phyloP scores from a whole-genome alignment of 2,888 invertebrate genomes.

The Dusona sp. region DNA sequence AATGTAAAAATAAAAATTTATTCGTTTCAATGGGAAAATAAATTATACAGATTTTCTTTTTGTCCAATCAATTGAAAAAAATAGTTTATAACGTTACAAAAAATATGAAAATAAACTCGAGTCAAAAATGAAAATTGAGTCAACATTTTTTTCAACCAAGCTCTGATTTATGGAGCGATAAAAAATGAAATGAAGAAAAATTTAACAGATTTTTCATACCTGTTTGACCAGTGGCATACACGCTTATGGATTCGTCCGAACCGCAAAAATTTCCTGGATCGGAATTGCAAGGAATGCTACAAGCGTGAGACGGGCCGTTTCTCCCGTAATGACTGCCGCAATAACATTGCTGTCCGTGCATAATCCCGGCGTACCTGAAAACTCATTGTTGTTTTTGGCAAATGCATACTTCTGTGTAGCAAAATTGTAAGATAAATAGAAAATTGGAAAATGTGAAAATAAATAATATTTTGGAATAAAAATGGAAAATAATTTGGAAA shows the following conservation, averaged over 20 bases:
- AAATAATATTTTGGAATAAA: neutral
- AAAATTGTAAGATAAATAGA: neutral
- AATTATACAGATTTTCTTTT: too few species aligned
- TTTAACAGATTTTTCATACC: constrained; percentile 74
- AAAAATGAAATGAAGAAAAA: neutral
- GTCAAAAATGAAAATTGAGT: neutral
- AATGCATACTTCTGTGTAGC: neutral
- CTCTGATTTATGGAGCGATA: neutral
- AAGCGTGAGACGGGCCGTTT: constrained; percentile 81
- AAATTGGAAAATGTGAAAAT: neutral
- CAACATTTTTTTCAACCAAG: neutral
- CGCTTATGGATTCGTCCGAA: constrained; percentile 88
- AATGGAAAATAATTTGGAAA: neutral
- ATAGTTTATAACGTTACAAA: too few species aligned
- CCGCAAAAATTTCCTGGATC: constrained; percentile 89
- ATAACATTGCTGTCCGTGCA: constrained; percentile 84
- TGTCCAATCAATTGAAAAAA: too few species aligned
- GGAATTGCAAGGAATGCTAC: constrained; percentile 87
- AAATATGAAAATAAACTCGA: neutral
- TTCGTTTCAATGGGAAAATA: too few species aligned
- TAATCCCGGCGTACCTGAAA: constrained; percentile 85
- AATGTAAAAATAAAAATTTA: neutral
- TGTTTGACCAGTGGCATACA: constrained; percentile 88
- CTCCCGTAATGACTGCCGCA: constrained; percentile 85
- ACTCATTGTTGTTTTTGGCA: neutral